phyloP scores from a whole-genome alignment of 2,888 invertebrate species.

The Ectemnius cavifrons region DNA sequence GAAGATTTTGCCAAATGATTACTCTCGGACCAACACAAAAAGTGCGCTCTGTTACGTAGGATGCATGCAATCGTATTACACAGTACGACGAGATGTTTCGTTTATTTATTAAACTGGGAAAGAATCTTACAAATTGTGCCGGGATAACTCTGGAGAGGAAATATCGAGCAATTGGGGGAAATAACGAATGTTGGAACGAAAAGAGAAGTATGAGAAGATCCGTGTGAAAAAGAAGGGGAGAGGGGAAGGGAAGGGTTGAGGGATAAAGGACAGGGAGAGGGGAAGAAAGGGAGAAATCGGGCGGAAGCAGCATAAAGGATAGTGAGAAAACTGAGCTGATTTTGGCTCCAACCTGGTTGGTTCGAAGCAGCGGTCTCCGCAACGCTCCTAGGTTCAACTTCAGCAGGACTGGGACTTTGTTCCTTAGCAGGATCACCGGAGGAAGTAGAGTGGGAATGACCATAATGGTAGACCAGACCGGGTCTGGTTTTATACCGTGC shows the following conservation, averaged over 20 bases:
- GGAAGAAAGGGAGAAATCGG: slow-evolving; percentile 77
- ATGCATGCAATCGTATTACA: slow-evolving; percentile 64
- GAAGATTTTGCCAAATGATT: too few relatives aligned
- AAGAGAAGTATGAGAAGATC: background rate
- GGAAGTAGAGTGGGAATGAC: slow-evolving; percentile 88
- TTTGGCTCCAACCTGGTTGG: slow-evolving; percentile 80
- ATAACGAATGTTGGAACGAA: background rate
- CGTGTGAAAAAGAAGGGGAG: background rate
- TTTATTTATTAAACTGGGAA: slow-evolving; percentile 36
- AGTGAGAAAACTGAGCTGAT: slow-evolving; percentile 81
- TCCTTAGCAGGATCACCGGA: slow-evolving; percentile 79
- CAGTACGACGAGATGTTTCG: slow-evolving; percentile 38
- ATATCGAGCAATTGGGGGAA: slow-evolving; percentile 13
- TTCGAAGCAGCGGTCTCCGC: slow-evolving; percentile 78
- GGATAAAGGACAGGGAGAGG: slow-evolving; percentile 54
- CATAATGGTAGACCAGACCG: slow-evolving; percentile 96
- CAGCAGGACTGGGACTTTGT: slow-evolving; percentile 79
- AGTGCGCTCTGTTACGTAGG: slow-evolving; percentile 56
- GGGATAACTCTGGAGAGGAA: slow-evolving; percentile 21
- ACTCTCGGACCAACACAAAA: slow-evolving; percentile 30
- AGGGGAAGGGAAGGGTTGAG: slow-evolving; percentile 39
- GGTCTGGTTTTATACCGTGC: slow-evolving; percentile 98
- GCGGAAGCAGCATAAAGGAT: slow-evolving; percentile 60
- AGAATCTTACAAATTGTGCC: slow-evolving; percentile 26
- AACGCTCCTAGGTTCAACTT: slow-evolving; percentile 78